Base-by-base conservation (phyloP, 2,797 vertebrate genomes). In the Dryobates pubescens region DNA sequence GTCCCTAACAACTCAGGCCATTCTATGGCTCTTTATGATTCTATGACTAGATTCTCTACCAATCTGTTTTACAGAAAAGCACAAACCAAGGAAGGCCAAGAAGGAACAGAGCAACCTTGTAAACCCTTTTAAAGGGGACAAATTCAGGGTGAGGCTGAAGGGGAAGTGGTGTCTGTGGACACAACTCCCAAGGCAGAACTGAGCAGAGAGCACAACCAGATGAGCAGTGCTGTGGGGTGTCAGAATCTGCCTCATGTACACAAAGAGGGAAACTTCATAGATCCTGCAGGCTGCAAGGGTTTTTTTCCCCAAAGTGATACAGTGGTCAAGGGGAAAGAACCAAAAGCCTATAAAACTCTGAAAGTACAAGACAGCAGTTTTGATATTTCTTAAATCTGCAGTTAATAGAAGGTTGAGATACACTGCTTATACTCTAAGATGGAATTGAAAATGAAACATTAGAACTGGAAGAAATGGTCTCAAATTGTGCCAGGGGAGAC, bases 371-470 rank as follows among this genome's bases (percentile, higher is more conserved):
- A 30, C 75, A 61, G 13, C 3, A 14, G 23, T 59, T 88, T 45
- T 10, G 5, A 26, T 49, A 49, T 70, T 90, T 67, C 61, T 73
- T 51, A 76, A 54, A 49, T 63, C 59, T 64, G 73, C 27, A 63
- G 4, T 71, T 58, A 81, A 49, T 26, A 65, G 20, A 82, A 38
- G 5, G 15, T 57, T 78, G 67, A 83, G 76, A 41, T 58, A 63
- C 1, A 58, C 7, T 34, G 41, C n/a, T 86, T 62, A 59, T 38
- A 20, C 13, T 32, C 29, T 51, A 59, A 87, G 41, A 68, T 53
- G 29, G 27, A 82, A 87, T 32, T 74, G 58, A 82, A 89, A 87
- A 38, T 27, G 5, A 83, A 93, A 70, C 9, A 36, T 59, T 32
- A 57, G 49, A 51, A 51, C 22, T 51, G 13, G 23, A 51, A 13